A percentile compares a stretch with the other conserved stretches of the same genome.
Evolutionary conservation across 2,113 vertebrate genomes (phyloP).

Genomic region (Callionymus lyra): DNA sequence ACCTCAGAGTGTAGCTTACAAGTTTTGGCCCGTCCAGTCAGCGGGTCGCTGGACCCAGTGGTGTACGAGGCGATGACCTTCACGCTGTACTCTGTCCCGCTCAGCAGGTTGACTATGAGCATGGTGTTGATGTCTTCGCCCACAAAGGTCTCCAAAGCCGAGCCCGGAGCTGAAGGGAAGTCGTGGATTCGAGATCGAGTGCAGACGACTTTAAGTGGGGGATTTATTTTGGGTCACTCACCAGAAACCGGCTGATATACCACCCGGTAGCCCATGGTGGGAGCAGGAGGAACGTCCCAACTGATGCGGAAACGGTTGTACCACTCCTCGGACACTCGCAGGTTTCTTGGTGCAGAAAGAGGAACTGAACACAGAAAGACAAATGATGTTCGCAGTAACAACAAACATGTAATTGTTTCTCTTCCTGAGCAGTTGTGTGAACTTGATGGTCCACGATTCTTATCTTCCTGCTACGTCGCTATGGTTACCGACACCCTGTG

Average conservation of each 20-base stretch:
- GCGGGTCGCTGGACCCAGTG: slow-evolving; percentile 83
- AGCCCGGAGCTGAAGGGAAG: slow-evolving; percentile 69
- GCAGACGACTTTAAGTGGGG: background rate
- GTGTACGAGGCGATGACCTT: slow-evolving; percentile 92
- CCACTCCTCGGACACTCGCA: slow-evolving; percentile 91
- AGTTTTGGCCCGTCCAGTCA: slow-evolving; percentile 79
- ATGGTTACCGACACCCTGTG: no score
- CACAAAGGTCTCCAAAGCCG: slow-evolving; percentile 89
- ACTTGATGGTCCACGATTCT: no score
- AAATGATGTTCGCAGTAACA: no score
- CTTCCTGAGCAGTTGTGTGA: no score
- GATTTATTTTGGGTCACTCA: slow-evolving; percentile 24
- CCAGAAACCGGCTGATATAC: slow-evolving; percentile 85
- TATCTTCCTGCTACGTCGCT: no score
- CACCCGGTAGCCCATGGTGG: slow-evolving; percentile 87
- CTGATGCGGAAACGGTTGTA: slow-evolving; percentile 90
- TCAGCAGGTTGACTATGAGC: slow-evolving; percentile 86
- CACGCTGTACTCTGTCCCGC: slow-evolving; percentile 85
- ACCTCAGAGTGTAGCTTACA: slow-evolving; percentile 60
- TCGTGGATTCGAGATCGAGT: background rate
- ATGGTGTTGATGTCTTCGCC: slow-evolving; percentile 89
- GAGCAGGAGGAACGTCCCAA: slow-evolving; percentile 79
- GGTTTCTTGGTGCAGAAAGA: slow-evolving; percentile 74
- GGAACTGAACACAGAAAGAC: slow-evolving; percentile 67
- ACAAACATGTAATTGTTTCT: no score